Conservation (phyloP, 2,113 vertebrate species). For the Stercorarius parasiticus region DNA sequence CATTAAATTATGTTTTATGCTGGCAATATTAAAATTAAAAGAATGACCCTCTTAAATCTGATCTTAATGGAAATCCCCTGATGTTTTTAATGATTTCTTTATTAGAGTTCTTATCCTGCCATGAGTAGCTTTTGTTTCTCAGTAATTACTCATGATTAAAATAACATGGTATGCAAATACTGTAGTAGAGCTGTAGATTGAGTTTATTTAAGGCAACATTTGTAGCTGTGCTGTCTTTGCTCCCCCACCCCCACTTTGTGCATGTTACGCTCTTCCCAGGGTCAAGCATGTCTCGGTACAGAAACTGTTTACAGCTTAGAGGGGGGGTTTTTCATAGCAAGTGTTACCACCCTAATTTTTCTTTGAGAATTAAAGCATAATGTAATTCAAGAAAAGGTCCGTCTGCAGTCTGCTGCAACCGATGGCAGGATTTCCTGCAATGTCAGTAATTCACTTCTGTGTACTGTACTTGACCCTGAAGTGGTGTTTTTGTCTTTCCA, state of each 20-base stretch:
- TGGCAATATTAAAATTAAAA: neutral
- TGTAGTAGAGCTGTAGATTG: neutral
- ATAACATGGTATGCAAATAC: neutral
- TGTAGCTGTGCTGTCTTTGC: neutral
- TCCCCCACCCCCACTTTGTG: neutral
- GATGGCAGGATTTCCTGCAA: neutral
- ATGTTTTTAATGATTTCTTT: constrained; percentile 11
- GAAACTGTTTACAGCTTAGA: neutral
- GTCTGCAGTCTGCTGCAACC: neutral
- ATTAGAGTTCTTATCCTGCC: neutral
- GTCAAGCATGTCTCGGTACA: neutral
- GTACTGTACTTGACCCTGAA: neutral
- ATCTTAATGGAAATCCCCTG: neutral
- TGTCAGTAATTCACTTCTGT: neutral
- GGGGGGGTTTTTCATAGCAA: neutral
- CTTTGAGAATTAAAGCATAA: neutral
- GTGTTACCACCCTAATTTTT: neutral
- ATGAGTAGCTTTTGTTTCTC: constrained; percentile 9
- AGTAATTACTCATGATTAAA: constrained; percentile 10
- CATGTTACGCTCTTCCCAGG: neutral
- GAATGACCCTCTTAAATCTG: neutral
- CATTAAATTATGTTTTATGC: neutral
- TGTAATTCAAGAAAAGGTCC: neutral
- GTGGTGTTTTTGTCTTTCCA: neutral
- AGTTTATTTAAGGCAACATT: neutral